Evolutionary conservation across 1,140 invertebrate genomes (phyloP), one percentile per base, ranked within the genome.

Genomic region (Mizuhopecten yessoensis): DNA sequence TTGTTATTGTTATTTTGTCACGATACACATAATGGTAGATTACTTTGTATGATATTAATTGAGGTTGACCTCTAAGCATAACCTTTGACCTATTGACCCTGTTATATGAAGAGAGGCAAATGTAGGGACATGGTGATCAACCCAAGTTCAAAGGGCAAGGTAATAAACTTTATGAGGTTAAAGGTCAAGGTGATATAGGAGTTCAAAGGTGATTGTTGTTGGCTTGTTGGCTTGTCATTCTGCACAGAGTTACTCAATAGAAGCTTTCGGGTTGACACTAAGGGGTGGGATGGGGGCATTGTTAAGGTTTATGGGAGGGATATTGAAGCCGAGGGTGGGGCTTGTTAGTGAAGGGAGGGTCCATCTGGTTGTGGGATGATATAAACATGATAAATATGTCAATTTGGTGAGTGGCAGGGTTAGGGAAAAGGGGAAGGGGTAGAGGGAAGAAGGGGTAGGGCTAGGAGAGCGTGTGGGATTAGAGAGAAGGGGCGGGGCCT

Each of bases 1-100:
- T 75, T 75, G 57, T 75, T 75, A 75, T 75, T 75, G 57, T 75
- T 75, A 75, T 75, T 75, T n/a, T 75, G 57, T 75, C 57, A 29
- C 7, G n/a, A 29, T 75, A 75, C 57, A 75, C n/a, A 29, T n/a
- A 29, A 29, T 75, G 57, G 57, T 75, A 75, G 57, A 75, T 75
- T 29, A 75, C 23, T 75, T n/a, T 75, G 57, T 75, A 75, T 75
- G 57, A 75, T 75, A 75, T 75, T 75, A 75, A 45, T 13, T 13
- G 57, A n/a, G 57, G 57, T 75, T 75, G 57, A 75, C 57, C 57
- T 75, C 57, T 17, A 75, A 75, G 29, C 57, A 29, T 9, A 20
- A 45, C 42, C 42, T 45, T 75, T 9, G 17, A 45, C 42, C 42
- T 45, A 13, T 45, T 45, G 17, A 45, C 42, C 9, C 17, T 17